Conservation (phyloP, 2,113 vertebrate species). For the Felis chaus region DNA sequence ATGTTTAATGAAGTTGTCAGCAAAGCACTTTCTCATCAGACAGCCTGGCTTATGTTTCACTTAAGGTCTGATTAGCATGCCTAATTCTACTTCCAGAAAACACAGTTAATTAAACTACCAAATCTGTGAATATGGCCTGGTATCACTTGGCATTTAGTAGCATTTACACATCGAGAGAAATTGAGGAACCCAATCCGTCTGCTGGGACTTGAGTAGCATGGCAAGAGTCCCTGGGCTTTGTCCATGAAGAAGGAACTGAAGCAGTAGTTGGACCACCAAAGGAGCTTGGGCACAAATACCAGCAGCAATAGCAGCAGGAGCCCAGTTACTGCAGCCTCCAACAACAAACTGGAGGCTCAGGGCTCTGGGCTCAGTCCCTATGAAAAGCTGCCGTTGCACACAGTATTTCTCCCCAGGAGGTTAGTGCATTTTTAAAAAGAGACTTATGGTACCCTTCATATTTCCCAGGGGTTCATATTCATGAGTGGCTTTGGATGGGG, state of each 20-base stretch:
- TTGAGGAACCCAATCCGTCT: not conserved
- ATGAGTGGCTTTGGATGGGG: not conserved
- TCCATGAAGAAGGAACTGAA: not conserved
- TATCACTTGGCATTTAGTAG: not conserved
- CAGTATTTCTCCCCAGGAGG: not conserved
- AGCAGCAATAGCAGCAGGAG: not conserved
- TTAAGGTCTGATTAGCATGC: conserved; percentile 38
- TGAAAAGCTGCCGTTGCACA: not conserved
- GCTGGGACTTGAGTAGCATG: not conserved
- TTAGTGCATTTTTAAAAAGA: not conserved
- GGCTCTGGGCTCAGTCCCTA: not conserved
- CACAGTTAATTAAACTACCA: conserved; percentile 47
- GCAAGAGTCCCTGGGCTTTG: not conserved
- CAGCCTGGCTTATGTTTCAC: conserved; percentile 39
- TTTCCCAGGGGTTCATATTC: not conserved
- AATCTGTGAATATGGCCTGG: not conserved
- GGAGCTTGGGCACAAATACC: not conserved
- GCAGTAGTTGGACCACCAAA: accelerated
- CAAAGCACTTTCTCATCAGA: conserved; percentile 22
- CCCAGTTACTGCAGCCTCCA: not conserved
- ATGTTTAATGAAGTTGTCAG: conserved; percentile 72
- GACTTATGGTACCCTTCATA: not conserved
- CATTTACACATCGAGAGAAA: not conserved
- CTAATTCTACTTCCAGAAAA: conserved; percentile 55
- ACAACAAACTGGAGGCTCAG: not conserved